phyloP scores from a whole-genome alignment of 2,113 vertebrate species.

The Rhineura floridana region DNA sequence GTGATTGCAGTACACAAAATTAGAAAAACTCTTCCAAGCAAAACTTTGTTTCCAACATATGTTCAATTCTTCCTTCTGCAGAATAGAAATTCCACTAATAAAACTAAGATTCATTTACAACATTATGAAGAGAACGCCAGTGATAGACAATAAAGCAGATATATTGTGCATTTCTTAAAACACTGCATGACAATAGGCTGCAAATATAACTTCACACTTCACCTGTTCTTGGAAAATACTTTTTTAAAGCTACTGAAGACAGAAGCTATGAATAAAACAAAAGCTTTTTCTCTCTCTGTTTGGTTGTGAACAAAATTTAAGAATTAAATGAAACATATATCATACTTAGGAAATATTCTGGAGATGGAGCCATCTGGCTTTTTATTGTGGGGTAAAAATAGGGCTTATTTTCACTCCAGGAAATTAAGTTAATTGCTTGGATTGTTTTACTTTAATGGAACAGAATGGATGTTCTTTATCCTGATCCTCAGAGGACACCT shows the following conservation, averaged over 20 bases:
- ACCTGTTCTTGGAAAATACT: conserved; percentile 12
- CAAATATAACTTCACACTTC: neutral
- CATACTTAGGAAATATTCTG: conserved; percentile 50
- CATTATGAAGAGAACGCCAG: conserved; percentile 5
- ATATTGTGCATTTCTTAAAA: conserved; percentile 21
- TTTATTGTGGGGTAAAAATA: conserved; percentile 44
- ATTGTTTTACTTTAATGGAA: conserved; percentile 42
- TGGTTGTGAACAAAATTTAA: conserved; percentile 62
- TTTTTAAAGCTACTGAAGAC: neutral
- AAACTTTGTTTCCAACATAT: neutral
- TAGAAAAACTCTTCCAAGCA: neutral
- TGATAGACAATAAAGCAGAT: conserved; percentile 8
- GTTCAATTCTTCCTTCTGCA: neutral
- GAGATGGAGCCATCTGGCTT: conserved; percentile 51
- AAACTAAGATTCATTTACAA: neutral
- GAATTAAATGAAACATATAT: conserved; percentile 54
- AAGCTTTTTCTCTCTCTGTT: conserved; percentile 7
- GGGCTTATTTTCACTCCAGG: conserved; percentile 45
- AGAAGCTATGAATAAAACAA: conserved; percentile 21
- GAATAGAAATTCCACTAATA: conserved; percentile 4
- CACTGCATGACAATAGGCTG: neutral
- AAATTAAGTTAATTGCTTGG: conserved; percentile 50
- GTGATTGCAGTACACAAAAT: neutral
- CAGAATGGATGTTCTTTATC: conserved; percentile 34
- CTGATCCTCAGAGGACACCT: neutral